Conservation (phyloP, 2,113 vertebrate genomes). For the Alligator mississippiensis region DNA sequence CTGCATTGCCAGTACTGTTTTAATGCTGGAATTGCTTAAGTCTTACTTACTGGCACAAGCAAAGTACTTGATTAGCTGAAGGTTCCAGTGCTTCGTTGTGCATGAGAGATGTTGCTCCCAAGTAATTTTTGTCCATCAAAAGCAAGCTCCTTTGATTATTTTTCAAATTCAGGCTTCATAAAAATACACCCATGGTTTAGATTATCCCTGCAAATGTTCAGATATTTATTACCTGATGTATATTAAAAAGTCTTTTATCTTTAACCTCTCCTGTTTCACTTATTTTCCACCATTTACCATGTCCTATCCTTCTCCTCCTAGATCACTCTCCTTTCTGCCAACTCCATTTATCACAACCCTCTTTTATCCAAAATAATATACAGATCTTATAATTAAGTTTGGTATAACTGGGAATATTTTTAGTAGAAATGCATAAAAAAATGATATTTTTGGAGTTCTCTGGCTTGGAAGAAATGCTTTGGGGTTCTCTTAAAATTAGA, state of each 20-base stretch:
- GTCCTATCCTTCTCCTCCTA: constrained; percentile 14
- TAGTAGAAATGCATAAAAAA: no score
- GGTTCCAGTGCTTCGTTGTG: not conserved
- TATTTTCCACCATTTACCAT: not conserved
- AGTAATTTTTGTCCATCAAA: not conserved
- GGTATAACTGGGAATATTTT: not conserved
- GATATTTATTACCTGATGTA: not conserved
- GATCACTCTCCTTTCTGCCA: not conserved
- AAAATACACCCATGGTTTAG: not conserved
- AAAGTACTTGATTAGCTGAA: not conserved
- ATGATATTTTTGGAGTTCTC: not conserved
- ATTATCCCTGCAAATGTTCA: not conserved
- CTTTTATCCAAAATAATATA: constrained; percentile 40
- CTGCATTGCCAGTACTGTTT: accelerated
- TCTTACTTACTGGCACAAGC: not conserved
- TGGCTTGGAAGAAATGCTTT: constrained; percentile 44
- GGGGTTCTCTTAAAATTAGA: constrained; percentile 5
- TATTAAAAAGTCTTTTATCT: not conserved
- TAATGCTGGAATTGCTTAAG: accelerated
- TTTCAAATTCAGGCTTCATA: not conserved
- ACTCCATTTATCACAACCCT: not conserved
- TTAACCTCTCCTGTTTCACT: not conserved
- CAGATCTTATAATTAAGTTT: not conserved
- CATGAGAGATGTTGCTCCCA: not conserved
- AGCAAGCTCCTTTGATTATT: not conserved